Evolutionary conservation across 2,797 vertebrate genomes (phyloP).

Genomic region (Masticophis lateralis): DNA sequence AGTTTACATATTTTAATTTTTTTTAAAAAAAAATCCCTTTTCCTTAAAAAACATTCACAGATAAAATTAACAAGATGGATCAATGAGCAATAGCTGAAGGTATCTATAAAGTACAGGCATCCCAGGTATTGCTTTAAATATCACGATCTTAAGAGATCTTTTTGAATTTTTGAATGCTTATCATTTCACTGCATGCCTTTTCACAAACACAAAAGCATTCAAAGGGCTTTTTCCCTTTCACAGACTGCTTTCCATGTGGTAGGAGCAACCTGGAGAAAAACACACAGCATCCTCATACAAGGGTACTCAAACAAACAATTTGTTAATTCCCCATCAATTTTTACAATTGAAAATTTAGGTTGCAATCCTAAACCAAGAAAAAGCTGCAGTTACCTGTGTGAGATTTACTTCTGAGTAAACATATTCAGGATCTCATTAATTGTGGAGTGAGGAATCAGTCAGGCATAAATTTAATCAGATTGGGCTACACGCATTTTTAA

Average conservation of each 20-base stretch:
- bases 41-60: not conserved
- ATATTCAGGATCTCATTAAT: not conserved
- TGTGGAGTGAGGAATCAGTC: not conserved
- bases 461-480: constrained; percentile 10
- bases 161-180: not conserved
- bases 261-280: not conserved
- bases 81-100: not conserved
- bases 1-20: not conserved
- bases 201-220: not conserved
- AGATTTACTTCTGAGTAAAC: not conserved
- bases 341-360: not conserved
- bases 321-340: not conserved
- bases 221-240: not conserved
- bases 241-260: not conserved
- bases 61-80: not conserved
- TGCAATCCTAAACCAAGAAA: not conserved
- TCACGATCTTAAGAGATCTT: not conserved
- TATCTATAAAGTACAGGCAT: not conserved
- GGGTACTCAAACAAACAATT: not conserved
- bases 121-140: not conserved
- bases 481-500: not conserved
- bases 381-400: not conserved
- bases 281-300: not conserved
- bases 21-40: not conserved
- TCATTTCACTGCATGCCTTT: not conserved